phyloP scores from a whole-genome alignment of 2,113 vertebrate species.

The Sinocyclocheilus rhinocerous region DNA sequence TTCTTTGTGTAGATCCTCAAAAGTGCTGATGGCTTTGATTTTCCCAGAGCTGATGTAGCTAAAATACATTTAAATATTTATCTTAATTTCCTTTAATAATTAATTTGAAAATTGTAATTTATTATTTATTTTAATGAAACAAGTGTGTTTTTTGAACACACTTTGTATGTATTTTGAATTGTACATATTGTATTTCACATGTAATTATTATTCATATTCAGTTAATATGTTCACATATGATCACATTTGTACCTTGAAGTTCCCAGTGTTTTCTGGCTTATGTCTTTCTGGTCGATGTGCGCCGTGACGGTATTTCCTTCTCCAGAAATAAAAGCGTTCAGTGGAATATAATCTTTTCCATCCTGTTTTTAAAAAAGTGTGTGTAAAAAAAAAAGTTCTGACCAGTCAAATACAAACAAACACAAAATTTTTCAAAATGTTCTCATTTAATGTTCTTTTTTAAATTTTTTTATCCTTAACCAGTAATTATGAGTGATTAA shows the following conservation, averaged over 20 bases:
- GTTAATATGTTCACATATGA: not conserved
- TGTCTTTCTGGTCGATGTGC: slow-evolving; percentile 38
- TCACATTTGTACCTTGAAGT: slow-evolving; percentile 31
- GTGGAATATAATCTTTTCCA: slow-evolving; percentile 85
- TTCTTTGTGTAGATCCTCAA: slow-evolving; percentile 51
- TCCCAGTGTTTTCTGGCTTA: slow-evolving; percentile 12
- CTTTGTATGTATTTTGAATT: not conserved
- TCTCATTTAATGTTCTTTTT: not conserved
- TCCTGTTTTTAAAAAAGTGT: slow-evolving; percentile 66
- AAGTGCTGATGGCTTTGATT: slow-evolving; percentile 41
- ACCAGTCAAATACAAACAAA: not conserved
- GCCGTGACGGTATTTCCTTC: slow-evolving; percentile 46
- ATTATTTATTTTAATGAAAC: not conserved
- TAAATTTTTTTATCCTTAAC: not conserved
- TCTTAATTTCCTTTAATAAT: not conserved
- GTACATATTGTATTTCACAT: not conserved
- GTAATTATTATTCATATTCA: slow-evolving; percentile 1
- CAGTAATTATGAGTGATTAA: not conserved
- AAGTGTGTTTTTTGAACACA: not conserved
- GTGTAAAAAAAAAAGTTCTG: not conserved
- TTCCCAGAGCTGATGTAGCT: slow-evolving; percentile 54
- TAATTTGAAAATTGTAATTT: no score
- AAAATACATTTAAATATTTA: not conserved
- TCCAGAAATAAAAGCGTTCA: slow-evolving; percentile 71
- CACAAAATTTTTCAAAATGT: not conserved